Conservation (phyloP, 2,888 invertebrate genomes). For the Anoplius nigerrimus region DNA sequence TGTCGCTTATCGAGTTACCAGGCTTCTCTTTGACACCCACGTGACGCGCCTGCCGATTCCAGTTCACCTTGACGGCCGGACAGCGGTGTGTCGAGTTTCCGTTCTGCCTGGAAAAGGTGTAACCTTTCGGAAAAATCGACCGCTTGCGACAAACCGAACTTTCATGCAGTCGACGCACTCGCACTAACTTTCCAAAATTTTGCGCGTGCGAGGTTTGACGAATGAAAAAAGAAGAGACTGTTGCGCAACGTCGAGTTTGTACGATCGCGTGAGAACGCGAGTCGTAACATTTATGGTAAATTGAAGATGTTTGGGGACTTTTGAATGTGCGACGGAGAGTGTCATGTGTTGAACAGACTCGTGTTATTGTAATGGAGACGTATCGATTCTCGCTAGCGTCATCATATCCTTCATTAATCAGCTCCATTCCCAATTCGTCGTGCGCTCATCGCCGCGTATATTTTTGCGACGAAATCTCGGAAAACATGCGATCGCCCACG, state of each 20-base stretch:
- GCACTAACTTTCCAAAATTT: neutral
- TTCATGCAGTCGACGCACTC: neutral
- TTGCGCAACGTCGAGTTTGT: no score
- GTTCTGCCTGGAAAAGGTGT: constrained; percentile 50
- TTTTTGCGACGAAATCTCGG: constrained; percentile 35
- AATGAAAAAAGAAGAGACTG: no score
- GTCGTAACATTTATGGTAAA: no score
- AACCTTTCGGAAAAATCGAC: constrained; percentile 58
- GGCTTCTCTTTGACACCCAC: constrained; percentile 64
- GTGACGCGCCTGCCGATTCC: constrained; percentile 54
- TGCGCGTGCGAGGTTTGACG: neutral
- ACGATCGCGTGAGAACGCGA: no score
- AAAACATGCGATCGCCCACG: constrained; percentile 36
- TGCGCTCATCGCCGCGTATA: constrained; percentile 34
- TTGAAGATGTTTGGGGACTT: no score
- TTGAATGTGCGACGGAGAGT: no score
- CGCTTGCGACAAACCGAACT: constrained; percentile 16
- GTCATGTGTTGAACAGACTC: no score
- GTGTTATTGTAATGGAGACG: no score
- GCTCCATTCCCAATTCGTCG: constrained; percentile 21
- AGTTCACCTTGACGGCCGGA: constrained; percentile 69
- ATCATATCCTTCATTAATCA: constrained; percentile 10
- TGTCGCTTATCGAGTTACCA: constrained; percentile 50
- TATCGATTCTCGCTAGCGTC: neutral
- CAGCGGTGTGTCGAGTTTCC: constrained; percentile 53